Base-by-base conservation (phyloP, 1,140 invertebrate genomes). In the Danaus melanippus region DNA sequence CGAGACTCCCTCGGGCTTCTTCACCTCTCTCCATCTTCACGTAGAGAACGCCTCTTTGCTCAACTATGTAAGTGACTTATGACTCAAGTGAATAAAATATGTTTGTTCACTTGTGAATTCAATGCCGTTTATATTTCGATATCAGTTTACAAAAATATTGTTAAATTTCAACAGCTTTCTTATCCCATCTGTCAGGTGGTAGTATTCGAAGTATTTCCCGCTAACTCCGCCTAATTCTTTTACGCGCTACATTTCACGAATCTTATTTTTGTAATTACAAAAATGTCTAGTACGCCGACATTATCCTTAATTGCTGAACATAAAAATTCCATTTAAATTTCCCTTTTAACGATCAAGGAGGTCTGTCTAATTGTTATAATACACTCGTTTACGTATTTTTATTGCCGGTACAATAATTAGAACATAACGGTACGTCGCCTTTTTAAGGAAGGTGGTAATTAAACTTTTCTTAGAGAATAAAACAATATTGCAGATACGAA, bases 241-340 rank as follows among this genome's bases (percentile, higher is more conserved):
- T 86, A 84, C 80, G 84, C 84, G 84, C 81, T 86, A 86, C 84
- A 86, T 86, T 86, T 86, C 82, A 78, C 79, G 80, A 85, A 85
- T 85, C 84, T 84, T 86, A 86, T 86, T 86, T 86, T 86, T 84
- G 84, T 86, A 86, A 86, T 86, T 86, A 86, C 81, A 85, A 86
- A 85, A 86, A 86, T 85, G 84, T 86, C 84, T 84, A 83, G 74
- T 78, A 83, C 78, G 79, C 69, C 84, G 75, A 81, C 84, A 79
- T 86, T 86, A 86, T 85, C 84, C 82, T 86, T 86, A 86, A 86
- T 86, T 86, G 82, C 79, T 84, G 79, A 74, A 86, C 84, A 86
- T 86, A 86, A 86, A 86, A 86, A 86, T 86, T 86, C 84, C 84
- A 86, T 86, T 86, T 83, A 85, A 86, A 86, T 86, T 86, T 86